phyloP scores from a whole-genome alignment of 2,113 vertebrate species.

The Capricornis sumatraensis region DNA sequence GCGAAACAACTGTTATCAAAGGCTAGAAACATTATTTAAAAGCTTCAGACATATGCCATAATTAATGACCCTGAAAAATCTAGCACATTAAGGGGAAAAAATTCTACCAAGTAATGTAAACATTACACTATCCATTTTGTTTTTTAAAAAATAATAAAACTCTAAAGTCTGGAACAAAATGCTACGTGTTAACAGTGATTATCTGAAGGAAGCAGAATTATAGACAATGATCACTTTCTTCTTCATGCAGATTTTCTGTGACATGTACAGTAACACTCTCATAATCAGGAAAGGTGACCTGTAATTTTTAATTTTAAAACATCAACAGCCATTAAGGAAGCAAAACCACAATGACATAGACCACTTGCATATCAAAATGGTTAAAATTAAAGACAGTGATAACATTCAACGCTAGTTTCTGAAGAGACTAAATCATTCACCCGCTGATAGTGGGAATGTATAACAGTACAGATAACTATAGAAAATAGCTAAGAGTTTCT shows the following conservation, averaged over 20 bases:
- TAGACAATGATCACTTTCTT: neutral
- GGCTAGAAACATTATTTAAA: neutral
- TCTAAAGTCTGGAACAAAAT: neutral
- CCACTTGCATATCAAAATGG: neutral
- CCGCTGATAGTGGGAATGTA: neutral
- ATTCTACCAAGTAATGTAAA: neutral
- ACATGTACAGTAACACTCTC: neutral
- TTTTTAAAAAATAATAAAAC: neutral
- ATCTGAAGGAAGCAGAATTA: neutral
- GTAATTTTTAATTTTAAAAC: neutral
- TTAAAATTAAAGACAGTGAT: neutral
- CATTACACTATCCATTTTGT: neutral
- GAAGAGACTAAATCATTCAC: neutral
- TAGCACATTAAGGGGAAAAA: neutral
- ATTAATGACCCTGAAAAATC: neutral
- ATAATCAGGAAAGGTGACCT: neutral
- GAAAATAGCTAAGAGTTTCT: neutral
- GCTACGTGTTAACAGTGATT: neutral
- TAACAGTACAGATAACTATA: neutral
- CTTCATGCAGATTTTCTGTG: neutral
- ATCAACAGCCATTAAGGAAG: neutral
- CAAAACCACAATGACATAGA: neutral
- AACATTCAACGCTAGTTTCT: neutral
- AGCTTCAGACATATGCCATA: neutral
- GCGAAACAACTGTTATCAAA: neutral